Conservation (phyloP, 2,113 vertebrate species). For the Cyrtonyx montezumae region DNA sequence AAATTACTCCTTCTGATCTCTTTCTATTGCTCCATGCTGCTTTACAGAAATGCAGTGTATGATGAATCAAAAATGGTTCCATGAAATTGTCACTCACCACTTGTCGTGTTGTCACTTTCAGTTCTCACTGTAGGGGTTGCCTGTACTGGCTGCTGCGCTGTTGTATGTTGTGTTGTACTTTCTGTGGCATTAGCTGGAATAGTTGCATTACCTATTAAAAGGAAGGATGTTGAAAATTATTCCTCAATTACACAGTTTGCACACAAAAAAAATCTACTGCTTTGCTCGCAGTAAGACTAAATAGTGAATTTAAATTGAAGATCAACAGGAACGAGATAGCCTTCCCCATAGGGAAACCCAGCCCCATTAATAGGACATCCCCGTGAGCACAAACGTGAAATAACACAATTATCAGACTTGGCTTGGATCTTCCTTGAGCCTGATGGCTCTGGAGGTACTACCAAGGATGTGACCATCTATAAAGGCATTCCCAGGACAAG, state of each 20-base stretch:
- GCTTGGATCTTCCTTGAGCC: background rate
- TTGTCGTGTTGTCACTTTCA: background rate
- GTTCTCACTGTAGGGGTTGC: background rate
- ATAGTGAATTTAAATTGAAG: background rate
- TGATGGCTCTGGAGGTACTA: background rate
- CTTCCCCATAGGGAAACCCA: background rate
- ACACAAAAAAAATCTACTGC: background rate
- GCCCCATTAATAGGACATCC: background rate
- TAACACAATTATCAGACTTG: accelerated
- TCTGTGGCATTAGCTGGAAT: background rate
- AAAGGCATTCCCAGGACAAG: background rate
- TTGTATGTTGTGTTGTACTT: background rate
- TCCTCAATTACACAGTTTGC: background rate
- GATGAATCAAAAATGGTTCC: background rate
- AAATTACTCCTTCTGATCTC: background rate
- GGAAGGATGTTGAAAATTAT: background rate
- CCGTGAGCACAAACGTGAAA: background rate
- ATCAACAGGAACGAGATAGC: background rate
- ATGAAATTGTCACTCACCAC: slow-evolving; percentile 15
- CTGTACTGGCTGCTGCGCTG: background rate
- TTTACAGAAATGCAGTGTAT: background rate
- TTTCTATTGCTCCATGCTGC: background rate
- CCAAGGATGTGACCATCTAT: background rate
- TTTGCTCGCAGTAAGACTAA: background rate
- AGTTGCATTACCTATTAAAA: accelerated